These are phyloP conservation scores for Periplaneta americana DNA, from an alignment of 1,140 invertebrate species.

Conservation along the genomic window DNA sequence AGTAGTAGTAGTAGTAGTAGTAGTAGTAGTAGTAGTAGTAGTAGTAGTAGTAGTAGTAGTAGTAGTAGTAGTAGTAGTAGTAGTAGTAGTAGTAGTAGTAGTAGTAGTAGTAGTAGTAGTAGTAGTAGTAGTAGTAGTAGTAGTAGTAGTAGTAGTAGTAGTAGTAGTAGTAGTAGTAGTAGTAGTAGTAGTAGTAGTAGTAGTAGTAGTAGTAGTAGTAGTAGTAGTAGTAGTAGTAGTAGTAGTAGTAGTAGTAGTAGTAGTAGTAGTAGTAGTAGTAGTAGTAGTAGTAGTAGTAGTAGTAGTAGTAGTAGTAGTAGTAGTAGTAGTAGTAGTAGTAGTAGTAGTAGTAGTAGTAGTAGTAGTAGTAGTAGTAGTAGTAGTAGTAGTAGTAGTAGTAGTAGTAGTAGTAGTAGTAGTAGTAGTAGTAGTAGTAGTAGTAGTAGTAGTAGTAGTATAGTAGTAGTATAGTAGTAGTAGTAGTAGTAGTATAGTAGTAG, in stretches of 20 bases:
- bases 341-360: background rate
- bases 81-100: background rate
- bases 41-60: background rate
- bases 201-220: background rate
- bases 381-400: background rate
- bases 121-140: background rate
- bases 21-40: background rate
- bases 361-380: background rate
- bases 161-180: background rate
- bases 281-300: background rate
- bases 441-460: no score
- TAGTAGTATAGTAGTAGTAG: no score
- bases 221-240: background rate
- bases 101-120: background rate
- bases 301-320: background rate
- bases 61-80: background rate
- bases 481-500: no score
- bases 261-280: background rate
- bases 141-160: background rate
- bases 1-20: background rate
- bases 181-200: background rate
- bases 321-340: background rate
- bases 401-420: background rate
- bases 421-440: no score
- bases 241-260: background rate